Evolutionary conservation across 2,113 vertebrate genomes (phyloP).

Genomic region (Menura novaehollandiae): DNA sequence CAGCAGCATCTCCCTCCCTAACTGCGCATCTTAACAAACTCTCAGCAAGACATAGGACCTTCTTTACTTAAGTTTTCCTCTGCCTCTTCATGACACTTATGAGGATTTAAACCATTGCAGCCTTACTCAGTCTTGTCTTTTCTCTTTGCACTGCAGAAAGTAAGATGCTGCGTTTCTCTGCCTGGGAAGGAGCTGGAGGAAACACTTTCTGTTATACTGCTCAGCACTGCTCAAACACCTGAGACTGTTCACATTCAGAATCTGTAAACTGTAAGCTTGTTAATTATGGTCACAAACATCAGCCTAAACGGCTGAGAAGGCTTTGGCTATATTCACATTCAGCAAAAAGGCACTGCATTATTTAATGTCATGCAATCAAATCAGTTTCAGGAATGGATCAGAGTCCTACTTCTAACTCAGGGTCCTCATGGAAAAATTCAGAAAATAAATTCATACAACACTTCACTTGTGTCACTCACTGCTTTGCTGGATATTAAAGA

Average conservation of each 20-base stretch:
- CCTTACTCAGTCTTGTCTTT: not conserved
- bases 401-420: not conserved
- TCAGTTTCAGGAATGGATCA: not conserved
- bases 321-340: not conserved
- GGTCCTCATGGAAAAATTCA: not conserved
- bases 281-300: not conserved
- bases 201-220: accelerated
- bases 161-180: not conserved
- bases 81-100: not conserved
- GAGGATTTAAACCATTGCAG: not conserved
- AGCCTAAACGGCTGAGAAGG: not conserved
- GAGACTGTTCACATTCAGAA: not conserved
- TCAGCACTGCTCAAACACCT: not conserved
- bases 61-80: not conserved
- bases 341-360: not conserved
- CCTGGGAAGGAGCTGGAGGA: not conserved
- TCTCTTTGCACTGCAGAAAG: not conserved
- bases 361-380: not conserved
- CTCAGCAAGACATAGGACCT: not conserved
- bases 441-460: not conserved
- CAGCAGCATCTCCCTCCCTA: not conserved
- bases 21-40: not conserved
- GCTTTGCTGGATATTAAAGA: not conserved
- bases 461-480: not conserved
- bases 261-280: not conserved